These are phyloP conservation scores for Vireo altiloquus DNA, from an alignment of 2,113 vertebrate genomes.

Conservation along the genomic window DNA sequence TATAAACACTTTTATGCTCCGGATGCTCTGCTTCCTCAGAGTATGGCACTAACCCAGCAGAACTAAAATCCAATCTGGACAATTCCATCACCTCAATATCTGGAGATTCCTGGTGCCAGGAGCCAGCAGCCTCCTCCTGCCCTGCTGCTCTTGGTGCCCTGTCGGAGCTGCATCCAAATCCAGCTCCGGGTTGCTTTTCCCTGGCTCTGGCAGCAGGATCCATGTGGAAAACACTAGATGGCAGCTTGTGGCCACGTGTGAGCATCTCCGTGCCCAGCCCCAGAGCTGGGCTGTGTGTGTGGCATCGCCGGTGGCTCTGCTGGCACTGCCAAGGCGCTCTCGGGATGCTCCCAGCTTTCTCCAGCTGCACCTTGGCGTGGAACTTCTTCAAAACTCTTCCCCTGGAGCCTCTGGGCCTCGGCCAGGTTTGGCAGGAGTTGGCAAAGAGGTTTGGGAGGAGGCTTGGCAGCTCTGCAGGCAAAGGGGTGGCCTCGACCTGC, in stretches of 20 bases:
- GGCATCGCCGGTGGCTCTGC: accelerated
- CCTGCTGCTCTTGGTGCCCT: background rate
- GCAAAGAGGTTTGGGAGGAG: background rate
- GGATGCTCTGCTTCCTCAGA: background rate
- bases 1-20: background rate
- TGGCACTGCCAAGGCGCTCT: background rate
- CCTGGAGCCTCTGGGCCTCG: background rate
- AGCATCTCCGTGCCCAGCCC: background rate
- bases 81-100: background rate
- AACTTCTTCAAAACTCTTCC: background rate
- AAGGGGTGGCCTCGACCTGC: accelerated
- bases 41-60: background rate
- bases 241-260: slow-evolving; percentile 19
- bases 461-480: background rate
- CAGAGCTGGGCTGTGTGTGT: accelerated
- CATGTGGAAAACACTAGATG: slow-evolving; percentile 1
- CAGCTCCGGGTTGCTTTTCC: accelerated
- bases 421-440: background rate
- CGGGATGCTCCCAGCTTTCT: background rate
- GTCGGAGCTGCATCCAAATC: background rate
- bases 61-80: background rate
- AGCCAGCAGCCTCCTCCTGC: background rate
- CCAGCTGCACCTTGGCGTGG: background rate
- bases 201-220: background rate
- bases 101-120: background rate